phyloP scores from a whole-genome alignment of 2,888 invertebrate species.

The Tipula helvola region DNA sequence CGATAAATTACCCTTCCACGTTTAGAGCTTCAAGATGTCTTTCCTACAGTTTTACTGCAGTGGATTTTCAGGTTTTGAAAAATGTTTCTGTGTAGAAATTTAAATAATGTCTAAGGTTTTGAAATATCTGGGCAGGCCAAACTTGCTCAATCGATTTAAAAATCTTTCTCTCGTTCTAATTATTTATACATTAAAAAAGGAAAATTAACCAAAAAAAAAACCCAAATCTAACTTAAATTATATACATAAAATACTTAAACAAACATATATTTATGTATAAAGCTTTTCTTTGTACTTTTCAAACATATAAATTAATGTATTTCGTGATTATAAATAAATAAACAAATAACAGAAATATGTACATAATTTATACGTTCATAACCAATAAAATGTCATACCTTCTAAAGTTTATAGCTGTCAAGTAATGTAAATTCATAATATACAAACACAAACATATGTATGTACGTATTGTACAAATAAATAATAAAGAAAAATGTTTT shows the following conservation, averaged over 20 bases:
- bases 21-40: too few species aligned
- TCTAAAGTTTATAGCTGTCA: not conserved
- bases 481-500: not conserved
- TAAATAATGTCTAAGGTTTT: too few species aligned
- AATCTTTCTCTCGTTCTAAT: not conserved
- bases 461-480: not conserved
- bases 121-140: not conserved
- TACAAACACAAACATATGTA: too few species aligned
- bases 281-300: not conserved
- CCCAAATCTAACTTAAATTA: not conserved
- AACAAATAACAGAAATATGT: not conserved
- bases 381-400: not conserved
- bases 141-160: not conserved
- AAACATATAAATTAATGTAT: not conserved
- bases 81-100: too few species aligned
- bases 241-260: not conserved
- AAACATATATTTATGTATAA: not conserved
- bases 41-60: too few species aligned
- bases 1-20: too few species aligned
- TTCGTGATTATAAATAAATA: not conserved
- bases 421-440: not conserved
- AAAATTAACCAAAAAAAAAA: not conserved
- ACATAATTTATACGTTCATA: not conserved
- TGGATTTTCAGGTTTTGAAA: too few species aligned
- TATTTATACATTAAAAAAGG: not conserved